These are phyloP conservation scores for Lithophane semibrunnea DNA, from an alignment of 2,888 invertebrate species.

Conservation along the genomic window DNA sequence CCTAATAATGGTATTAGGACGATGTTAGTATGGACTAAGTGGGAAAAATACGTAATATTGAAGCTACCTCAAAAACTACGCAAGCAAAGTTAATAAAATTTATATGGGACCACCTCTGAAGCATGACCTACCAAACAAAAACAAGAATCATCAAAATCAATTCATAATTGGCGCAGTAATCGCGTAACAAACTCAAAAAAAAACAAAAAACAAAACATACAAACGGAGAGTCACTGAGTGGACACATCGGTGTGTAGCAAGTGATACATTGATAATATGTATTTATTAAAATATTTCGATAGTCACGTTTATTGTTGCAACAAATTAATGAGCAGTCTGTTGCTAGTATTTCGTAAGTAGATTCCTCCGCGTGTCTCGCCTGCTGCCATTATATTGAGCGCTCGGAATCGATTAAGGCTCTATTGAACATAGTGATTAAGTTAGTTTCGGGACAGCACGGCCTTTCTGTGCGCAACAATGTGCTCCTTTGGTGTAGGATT, in stretches of 20 bases:
- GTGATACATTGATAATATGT: background rate
- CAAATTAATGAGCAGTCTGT: conserved; percentile 34
- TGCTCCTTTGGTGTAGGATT: background rate
- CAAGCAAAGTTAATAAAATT: too few species aligned
- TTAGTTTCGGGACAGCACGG: conserved; percentile 5
- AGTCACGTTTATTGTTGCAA: conserved; percentile 35
- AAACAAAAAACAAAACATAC: too few species aligned
- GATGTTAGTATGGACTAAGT: too few species aligned
- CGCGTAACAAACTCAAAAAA: too few species aligned
- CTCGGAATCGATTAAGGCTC: conserved; percentile 29
- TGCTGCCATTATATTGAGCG: conserved; percentile 4
- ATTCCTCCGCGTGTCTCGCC: conserved; percentile 42
- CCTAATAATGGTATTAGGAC: too few species aligned
- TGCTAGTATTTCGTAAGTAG: conserved; percentile 26
- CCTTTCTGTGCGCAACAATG: conserved; percentile 19
- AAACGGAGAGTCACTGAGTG: background rate
- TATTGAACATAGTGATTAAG: conserved; percentile 36
- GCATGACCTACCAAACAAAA: too few species aligned
- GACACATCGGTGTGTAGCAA: background rate
- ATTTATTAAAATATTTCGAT: background rate
- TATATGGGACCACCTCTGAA: too few species aligned
- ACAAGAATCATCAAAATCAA: too few species aligned
- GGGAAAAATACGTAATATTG: too few species aligned
- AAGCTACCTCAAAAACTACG: too few species aligned
- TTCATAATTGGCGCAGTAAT: too few species aligned